Evolutionary conservation across 1,140 invertebrate genomes (phyloP).

Genomic region (Wiebesia pumilae): DNA sequence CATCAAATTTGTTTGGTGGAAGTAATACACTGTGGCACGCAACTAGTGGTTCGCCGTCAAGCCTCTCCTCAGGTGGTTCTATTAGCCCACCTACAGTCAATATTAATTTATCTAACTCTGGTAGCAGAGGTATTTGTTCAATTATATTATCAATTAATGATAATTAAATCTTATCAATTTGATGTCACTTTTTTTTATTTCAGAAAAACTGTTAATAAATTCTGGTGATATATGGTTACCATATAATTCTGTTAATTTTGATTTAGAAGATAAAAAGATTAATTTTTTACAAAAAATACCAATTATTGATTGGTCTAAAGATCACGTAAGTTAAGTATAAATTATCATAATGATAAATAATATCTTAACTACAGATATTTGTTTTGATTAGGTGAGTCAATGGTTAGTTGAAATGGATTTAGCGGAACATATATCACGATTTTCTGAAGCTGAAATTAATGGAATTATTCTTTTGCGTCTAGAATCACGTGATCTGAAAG

Average conservation of each 20-base stretch:
- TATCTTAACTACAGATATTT: not conserved
- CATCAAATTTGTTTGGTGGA: constrained; percentile 67
- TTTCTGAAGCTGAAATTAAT: constrained; percentile 89
- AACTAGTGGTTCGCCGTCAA: constrained; percentile 78
- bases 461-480: constrained; percentile 87
- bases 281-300: constrained; percentile 82
- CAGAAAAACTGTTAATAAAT: constrained; percentile 62
- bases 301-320: constrained; percentile 89
- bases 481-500: constrained; percentile 92
- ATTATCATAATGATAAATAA: not conserved
- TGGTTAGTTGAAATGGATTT: constrained; percentile 89
- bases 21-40: constrained; percentile 69
- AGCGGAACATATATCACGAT: constrained; percentile 88
- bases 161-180: not conserved
- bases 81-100: constrained; percentile 73
- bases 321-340: constrained; percentile 79
- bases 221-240: constrained; percentile 75
- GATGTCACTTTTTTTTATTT: not conserved
- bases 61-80: constrained; percentile 78
- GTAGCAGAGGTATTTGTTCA: constrained; percentile 62
- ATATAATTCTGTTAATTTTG: constrained; percentile 71
- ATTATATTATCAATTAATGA: not conserved
- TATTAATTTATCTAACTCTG: constrained; percentile 72
- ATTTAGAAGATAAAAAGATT: constrained; percentile 78
- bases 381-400: constrained; percentile 83